phyloP scores from a whole-genome alignment of 2,888 invertebrate genomes.

The Autographa pulchrina region DNA sequence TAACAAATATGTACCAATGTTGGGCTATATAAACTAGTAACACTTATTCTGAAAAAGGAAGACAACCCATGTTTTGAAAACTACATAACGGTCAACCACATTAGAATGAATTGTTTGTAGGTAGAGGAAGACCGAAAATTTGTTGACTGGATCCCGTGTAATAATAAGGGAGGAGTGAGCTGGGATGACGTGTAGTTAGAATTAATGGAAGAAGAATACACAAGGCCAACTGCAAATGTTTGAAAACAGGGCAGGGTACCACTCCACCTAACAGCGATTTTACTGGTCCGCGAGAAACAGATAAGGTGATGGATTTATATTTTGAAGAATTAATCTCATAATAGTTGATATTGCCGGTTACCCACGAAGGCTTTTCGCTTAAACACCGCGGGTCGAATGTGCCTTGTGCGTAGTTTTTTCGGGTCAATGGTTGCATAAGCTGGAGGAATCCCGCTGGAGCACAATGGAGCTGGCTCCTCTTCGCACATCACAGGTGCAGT shows the following conservation, averaged over 20 bases:
- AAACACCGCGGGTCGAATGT: conserved; percentile 67
- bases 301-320: background rate
- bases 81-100: no score
- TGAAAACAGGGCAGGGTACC: no score
- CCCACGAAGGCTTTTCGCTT: conserved; percentile 41
- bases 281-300: background rate
- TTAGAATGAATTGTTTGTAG: no score
- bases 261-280: background rate
- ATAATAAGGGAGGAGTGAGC: no score
- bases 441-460: conserved; percentile 49
- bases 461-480: conserved; percentile 38
- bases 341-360: conserved; percentile 40
- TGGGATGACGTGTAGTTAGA: no score
- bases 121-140: no score
- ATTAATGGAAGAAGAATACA: no score
- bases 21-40: background rate
- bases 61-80: background rate
- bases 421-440: conserved; percentile 74
- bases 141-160: no score
- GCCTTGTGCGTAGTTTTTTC: conserved; percentile 63
- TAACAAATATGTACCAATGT: background rate
- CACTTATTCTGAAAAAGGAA: background rate
- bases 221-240: no score
- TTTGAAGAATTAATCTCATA: conserved; percentile 26
- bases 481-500: conserved; percentile 42